A percentile compares a stretch with the other conserved stretches of the same genome.
Evolutionary conservation across 2,888 invertebrate species (phyloP).

Genomic region (Cotesia congregata): DNA sequence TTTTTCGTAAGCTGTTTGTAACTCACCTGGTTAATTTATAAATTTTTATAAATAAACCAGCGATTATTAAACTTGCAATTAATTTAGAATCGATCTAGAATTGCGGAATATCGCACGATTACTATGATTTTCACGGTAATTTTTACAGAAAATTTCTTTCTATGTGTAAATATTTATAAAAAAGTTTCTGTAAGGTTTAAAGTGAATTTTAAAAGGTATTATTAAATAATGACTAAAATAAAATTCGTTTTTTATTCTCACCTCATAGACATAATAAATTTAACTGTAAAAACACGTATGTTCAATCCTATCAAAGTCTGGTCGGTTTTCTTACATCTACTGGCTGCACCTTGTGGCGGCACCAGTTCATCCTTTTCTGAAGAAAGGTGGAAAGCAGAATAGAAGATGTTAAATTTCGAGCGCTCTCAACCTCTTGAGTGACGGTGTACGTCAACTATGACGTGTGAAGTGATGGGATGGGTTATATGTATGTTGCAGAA

Average conservation of each 20-base stretch:
- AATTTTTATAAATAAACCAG: too few relatives aligned
- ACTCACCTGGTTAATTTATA: too few relatives aligned
- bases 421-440: constrained; percentile 40
- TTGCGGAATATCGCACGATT: too few relatives aligned
- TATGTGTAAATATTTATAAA: not conserved
- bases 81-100: too few relatives aligned
- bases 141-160: too few relatives aligned
- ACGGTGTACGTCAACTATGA: constrained; percentile 32
- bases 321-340: constrained; percentile 1
- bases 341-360: not conserved
- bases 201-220: not conserved
- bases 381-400: constrained; percentile 15
- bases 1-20: too few relatives aligned
- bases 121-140: too few relatives aligned
- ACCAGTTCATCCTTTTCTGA: not conserved
- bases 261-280: constrained; percentile 18
- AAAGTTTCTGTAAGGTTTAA: not conserved
- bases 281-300: not conserved
- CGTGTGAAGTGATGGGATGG: constrained; percentile 33
- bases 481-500: constrained; percentile 18
- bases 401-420: constrained; percentile 42
- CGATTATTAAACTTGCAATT: too few relatives aligned
- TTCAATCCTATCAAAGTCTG: constrained; percentile 20
- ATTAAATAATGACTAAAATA: not conserved
- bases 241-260: not conserved